phyloP scores from a whole-genome alignment of 2,797 vertebrate genomes.

The Thaleichthys pacificus region DNA sequence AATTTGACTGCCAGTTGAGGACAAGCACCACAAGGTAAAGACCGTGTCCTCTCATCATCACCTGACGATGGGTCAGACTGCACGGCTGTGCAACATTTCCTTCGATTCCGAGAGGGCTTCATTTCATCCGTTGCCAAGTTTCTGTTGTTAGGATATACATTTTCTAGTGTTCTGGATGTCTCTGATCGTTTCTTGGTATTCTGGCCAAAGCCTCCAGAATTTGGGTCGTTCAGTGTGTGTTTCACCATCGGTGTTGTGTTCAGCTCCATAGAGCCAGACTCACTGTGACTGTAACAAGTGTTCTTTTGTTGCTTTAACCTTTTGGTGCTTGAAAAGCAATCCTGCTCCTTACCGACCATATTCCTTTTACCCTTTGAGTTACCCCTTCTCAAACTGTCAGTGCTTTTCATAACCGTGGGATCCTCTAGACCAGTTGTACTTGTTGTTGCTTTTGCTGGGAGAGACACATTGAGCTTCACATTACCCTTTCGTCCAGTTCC shows the following conservation, averaged over 20 bases:
- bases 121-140: neutral
- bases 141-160: constrained; percentile 12
- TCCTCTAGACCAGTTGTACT: constrained; percentile 8
- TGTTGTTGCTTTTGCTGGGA: constrained; percentile 1
- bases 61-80: constrained; percentile 56
- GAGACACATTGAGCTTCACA: constrained; percentile 11
- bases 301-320: constrained; percentile 9
- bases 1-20: neutral
- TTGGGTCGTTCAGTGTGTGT: neutral
- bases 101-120: constrained; percentile 5
- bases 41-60: constrained; percentile 15
- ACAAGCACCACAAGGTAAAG: neutral
- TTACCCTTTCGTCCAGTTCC: constrained; percentile 19
- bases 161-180: neutral
- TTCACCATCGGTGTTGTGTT: constrained; percentile 38
- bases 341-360: constrained; percentile 9
- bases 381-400: constrained; percentile 1
- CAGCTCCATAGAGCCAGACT: constrained; percentile 38
- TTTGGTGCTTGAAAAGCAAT: constrained; percentile 15
- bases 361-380: constrained; percentile 7
- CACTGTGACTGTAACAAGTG: neutral
- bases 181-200: constrained; percentile 15
- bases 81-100: constrained; percentile 22
- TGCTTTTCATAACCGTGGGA: constrained; percentile 27
- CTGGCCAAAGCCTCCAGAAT: constrained; percentile 1